phyloP scores from a whole-genome alignment of 2,888 invertebrate species.

The Hirudinaria manillensis region DNA sequence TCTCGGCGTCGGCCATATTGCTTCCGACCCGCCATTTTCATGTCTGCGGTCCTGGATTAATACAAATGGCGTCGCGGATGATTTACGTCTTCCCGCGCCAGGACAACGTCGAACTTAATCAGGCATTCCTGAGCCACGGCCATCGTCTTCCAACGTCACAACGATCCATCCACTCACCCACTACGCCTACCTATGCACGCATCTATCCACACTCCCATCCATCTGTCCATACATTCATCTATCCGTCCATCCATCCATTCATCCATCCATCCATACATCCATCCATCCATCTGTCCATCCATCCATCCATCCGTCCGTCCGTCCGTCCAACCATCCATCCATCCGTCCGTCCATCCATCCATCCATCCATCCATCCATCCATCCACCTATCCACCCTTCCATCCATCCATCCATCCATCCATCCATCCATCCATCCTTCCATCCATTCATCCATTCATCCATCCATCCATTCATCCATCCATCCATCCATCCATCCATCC shows the following conservation, averaged over 20 bases:
- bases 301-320: not conserved
- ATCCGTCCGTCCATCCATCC: not conserved
- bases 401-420: not conserved
- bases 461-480: not conserved
- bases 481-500: not conserved
- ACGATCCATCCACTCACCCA: not conserved
- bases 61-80: too few species aligned
- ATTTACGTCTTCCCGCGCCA: too few species aligned
- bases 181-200: not conserved
- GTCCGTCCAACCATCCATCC: not conserved
- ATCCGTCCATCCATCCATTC: not conserved
- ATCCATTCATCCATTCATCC: not conserved
- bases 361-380: not conserved
- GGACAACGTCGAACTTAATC: too few species aligned
- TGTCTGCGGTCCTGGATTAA: too few species aligned
- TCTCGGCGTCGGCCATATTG: too few species aligned
- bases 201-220: not conserved
- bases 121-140: not conserved
- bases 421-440: not conserved
- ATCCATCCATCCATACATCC: not conserved
- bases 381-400: not conserved
- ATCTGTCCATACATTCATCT: not conserved
- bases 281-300: not conserved
- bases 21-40: too few species aligned
- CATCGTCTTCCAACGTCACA: slow-evolving; percentile 14